Conservation (phyloP, 2,113 vertebrate genomes). For the Hypanus sabinus region DNA sequence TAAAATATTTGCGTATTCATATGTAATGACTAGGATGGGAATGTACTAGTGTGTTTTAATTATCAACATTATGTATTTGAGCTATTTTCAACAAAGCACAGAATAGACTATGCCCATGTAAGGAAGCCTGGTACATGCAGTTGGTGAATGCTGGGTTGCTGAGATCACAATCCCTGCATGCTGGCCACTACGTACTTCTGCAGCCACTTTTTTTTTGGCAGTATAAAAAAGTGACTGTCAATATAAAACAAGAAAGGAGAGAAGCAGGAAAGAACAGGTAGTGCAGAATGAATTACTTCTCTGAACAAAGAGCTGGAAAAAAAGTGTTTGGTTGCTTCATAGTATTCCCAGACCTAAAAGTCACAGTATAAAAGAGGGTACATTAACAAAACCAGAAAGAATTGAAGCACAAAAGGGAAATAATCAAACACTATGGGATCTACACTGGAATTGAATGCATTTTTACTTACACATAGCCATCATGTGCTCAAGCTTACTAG, state of each 20-base stretch:
- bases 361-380: constrained; percentile 64
- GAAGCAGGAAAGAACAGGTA: constrained; percentile 72
- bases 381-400: constrained; percentile 72
- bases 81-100: constrained; percentile 39
- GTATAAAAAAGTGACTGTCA: constrained; percentile 70
- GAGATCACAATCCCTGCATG: constrained; percentile 70
- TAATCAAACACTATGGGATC: constrained; percentile 68
- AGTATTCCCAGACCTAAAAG: constrained; percentile 74
- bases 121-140: constrained; percentile 78
- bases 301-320: constrained; percentile 68
- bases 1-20: background rate
- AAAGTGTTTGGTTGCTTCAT: constrained; percentile 67
- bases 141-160: constrained; percentile 79
- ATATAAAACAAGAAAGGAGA: constrained; percentile 68
- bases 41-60: background rate
- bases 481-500: constrained; percentile 34
- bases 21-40: background rate
- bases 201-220: constrained; percentile 69
- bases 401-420: constrained; percentile 74
- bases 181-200: constrained; percentile 54
- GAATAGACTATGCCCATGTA: constrained; percentile 69
- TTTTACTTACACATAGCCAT: constrained; percentile 82
- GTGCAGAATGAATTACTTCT: constrained; percentile 74
- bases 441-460: constrained; percentile 98
- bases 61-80: constrained; percentile 38